phyloP scores from a whole-genome alignment of 2,113 vertebrate genomes.

The Channa maculata region DNA sequence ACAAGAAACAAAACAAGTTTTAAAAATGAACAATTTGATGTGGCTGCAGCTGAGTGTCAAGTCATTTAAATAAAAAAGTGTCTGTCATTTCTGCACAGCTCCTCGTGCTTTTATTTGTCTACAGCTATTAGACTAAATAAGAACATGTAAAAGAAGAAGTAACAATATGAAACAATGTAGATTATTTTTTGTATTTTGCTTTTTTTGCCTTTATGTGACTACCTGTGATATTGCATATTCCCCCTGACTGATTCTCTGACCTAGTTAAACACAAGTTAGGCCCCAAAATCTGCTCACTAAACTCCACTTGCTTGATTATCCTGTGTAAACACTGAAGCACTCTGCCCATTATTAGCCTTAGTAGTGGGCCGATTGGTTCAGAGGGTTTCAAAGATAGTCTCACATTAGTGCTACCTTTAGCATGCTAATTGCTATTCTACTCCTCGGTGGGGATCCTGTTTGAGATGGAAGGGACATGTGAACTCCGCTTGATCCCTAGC shows the following conservation, averaged over 20 bases:
- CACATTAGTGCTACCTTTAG: slow-evolving; percentile 75
- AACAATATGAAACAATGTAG: too few relatives aligned
- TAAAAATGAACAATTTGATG: too few relatives aligned
- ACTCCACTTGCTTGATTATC: slow-evolving; percentile 61
- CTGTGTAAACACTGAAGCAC: slow-evolving; percentile 53
- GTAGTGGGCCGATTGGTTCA: slow-evolving; percentile 63
- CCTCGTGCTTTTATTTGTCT: too few relatives aligned
- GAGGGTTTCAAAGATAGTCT: slow-evolving; percentile 64
- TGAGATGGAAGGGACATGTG: slow-evolving; percentile 70
- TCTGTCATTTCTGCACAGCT: too few relatives aligned
- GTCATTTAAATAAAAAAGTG: too few relatives aligned
- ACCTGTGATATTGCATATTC: neutral
- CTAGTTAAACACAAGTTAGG: slow-evolving; percentile 60
- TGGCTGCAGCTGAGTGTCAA: too few relatives aligned
- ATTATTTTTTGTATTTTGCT: too few relatives aligned
- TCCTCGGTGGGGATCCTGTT: slow-evolving; percentile 76
- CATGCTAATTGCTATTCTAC: slow-evolving; percentile 82
- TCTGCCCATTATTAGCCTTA: slow-evolving; percentile 35
- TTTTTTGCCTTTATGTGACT: neutral
- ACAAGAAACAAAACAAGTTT: neutral
- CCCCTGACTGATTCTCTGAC: slow-evolving; percentile 41
- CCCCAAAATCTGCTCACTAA: slow-evolving; percentile 50
- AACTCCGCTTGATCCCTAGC: slow-evolving; percentile 64
- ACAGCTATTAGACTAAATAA: too few relatives aligned
- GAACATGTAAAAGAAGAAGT: too few relatives aligned